Evolutionary conservation across 1,140 invertebrate genomes (phyloP).

Genomic region (Propsilocerus akamusi): DNA sequence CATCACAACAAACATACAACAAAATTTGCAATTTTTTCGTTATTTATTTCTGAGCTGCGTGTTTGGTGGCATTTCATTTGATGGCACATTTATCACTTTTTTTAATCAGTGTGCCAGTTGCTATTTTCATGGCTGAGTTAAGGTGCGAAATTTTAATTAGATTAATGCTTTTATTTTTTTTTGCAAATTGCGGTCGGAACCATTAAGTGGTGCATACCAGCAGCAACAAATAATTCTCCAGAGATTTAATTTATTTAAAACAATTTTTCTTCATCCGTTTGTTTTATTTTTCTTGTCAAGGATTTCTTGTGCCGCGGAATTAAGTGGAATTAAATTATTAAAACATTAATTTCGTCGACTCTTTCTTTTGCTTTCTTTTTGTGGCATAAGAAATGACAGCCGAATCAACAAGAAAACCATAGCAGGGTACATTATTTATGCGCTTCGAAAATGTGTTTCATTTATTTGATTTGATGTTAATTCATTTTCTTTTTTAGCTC

Average conservation of each 20-base stretch:
- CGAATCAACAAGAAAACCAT: neutral
- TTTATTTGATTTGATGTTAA: slow-evolving; percentile 2
- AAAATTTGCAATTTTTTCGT: too few species aligned
- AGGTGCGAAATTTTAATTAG: slow-evolving; percentile 3
- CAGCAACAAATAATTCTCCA: too few species aligned
- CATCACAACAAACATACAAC: too few species aligned
- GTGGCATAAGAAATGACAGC: neutral
- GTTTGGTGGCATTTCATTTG: neutral
- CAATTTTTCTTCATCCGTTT: too few species aligned
- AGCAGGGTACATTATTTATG: neutral
- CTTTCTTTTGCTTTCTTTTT: neutral
- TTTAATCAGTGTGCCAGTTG: neutral
- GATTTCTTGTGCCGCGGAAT: too few species aligned
- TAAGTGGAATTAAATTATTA: slow-evolving; percentile 1
- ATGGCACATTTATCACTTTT: neutral
- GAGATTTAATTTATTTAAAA: too few species aligned
- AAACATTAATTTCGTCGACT: slow-evolving; percentile 2
- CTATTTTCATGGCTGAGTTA: neutral
- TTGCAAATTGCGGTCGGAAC: too few species aligned
- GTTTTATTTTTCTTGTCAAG: too few species aligned
- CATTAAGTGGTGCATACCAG: too few species aligned
- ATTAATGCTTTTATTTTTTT: too few species aligned
- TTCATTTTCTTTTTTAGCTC: neutral
- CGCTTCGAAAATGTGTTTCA: neutral
- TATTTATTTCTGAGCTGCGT: too few species aligned